Conservation (phyloP, 2,113 vertebrate genomes). For the Oryzias woworae region DNA sequence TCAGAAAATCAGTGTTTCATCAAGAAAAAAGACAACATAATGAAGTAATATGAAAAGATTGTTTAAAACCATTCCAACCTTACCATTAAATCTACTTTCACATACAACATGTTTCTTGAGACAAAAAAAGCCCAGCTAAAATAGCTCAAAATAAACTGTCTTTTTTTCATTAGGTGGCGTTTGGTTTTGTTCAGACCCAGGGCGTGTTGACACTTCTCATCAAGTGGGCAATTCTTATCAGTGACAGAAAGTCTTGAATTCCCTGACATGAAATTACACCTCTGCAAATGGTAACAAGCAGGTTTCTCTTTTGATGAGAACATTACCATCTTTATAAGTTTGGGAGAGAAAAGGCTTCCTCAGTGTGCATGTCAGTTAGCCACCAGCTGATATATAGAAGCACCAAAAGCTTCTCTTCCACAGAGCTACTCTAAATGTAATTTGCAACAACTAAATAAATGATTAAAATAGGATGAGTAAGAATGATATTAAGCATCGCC, state of each 20-base stretch:
- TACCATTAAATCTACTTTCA: too few relatives aligned
- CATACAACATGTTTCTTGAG: not conserved
- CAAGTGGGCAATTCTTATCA: not conserved
- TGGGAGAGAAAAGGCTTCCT: not conserved
- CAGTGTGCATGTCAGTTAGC: slow-evolving; percentile 8
- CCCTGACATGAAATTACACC: not conserved
- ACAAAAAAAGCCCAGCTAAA: slow-evolving; percentile 16
- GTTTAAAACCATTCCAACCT: too few relatives aligned
- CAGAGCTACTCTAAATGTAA: slow-evolving; percentile 32
- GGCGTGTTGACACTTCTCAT: not conserved
- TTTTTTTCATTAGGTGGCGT: too few relatives aligned
- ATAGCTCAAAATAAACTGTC: slow-evolving; percentile 20
- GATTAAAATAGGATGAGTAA: slow-evolving; percentile 41
- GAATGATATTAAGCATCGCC: slow-evolving; percentile 12
- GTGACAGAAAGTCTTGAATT: not conserved
- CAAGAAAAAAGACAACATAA: too few relatives aligned
- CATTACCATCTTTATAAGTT: not conserved
- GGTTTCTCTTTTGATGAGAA: not conserved
- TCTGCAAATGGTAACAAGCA: not conserved
- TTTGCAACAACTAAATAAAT: slow-evolving; percentile 39
- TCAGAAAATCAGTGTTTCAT: too few relatives aligned
- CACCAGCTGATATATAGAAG: slow-evolving; percentile 24
- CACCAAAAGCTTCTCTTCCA: slow-evolving; percentile 9
- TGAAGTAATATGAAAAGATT: too few relatives aligned
- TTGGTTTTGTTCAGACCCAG: not conserved